These are phyloP conservation scores for Scaptomyza hsui DNA, from an alignment of 1,140 invertebrate genomes.

Conservation along the genomic window DNA sequence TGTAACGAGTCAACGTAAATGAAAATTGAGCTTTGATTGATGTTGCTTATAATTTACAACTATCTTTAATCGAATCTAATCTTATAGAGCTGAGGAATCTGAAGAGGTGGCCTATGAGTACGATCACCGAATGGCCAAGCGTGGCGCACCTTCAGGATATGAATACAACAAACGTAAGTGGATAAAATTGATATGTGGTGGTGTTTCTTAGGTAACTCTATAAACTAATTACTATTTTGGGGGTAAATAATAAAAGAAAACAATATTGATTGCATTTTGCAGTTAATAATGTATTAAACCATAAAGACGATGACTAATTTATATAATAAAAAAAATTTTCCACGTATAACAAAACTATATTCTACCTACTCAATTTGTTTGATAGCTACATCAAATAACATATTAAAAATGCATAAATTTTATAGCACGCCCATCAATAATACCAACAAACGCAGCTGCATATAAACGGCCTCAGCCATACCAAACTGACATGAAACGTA, in stretches of 20 bases:
- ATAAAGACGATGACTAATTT: conserved; percentile 29
- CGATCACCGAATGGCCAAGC: conserved; percentile 68
- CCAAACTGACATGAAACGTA: conserved; percentile 79
- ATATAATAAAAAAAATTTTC: conserved; percentile 23
- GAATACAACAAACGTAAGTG: conserved; percentile 76
- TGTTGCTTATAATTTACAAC: not conserved
- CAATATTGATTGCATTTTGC: conserved; percentile 25
- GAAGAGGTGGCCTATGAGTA: conserved; percentile 73
- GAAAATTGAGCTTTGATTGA: conserved; percentile 18
- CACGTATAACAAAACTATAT: conserved; percentile 43
- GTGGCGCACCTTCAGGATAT: conserved; percentile 57
- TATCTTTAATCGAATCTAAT: not conserved
- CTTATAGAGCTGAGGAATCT: conserved; percentile 66
- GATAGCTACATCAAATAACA: conserved; percentile 57
- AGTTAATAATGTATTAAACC: conserved; percentile 12
- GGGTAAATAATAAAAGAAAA: conserved; percentile 28
- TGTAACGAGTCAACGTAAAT: conserved; percentile 3
- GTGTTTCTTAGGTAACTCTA: not conserved
- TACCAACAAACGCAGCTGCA: conserved; percentile 75
- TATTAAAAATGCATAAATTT: conserved; percentile 71
- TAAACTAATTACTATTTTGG: not conserved
- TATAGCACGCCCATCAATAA: conserved; percentile 82
- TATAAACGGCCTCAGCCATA: conserved; percentile 77
- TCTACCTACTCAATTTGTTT: conserved; percentile 21
- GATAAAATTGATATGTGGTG: conserved; percentile 2